Evolutionary conservation across 1,140 invertebrate genomes (phyloP).

Genomic region (Nylanderia fulva): DNA sequence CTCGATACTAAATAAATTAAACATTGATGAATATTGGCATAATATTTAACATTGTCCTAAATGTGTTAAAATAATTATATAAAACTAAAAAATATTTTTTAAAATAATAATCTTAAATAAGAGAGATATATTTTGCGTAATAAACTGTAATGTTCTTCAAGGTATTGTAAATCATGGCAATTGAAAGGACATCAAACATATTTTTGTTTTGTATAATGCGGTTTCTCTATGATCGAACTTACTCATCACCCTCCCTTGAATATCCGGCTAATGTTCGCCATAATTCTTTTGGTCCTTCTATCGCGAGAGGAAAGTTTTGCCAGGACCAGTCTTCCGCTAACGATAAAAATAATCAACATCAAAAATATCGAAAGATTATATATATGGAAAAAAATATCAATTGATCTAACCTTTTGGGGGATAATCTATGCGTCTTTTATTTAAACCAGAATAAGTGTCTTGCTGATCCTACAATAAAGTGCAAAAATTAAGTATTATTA

Average conservation of each 20-base stretch:
- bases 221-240: conserved; percentile 49
- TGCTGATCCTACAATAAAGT: conserved; percentile 42
- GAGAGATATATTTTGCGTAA: background rate
- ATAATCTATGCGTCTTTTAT: conserved; percentile 74
- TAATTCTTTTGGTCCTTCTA: conserved; percentile 80
- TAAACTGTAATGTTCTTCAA: background rate
- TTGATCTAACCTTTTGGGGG: conserved; percentile 60
- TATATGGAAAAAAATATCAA: conserved; percentile 8
- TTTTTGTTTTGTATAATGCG: background rate
- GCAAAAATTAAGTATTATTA: background rate
- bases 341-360: background rate
- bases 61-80: background rate
- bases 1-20: conserved; percentile 68
- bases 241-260: conserved; percentile 77
- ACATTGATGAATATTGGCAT: conserved; percentile 19
- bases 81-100: background rate
- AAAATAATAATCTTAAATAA: background rate
- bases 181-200: background rate
- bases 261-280: conserved; percentile 81
- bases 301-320: conserved; percentile 80
- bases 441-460: conserved; percentile 48
- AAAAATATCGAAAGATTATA: background rate
- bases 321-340: conserved; percentile 69
- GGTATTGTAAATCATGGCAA: background rate
- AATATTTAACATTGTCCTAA: background rate